These are phyloP conservation scores for Podabrus alpinus DNA, from an alignment of 2,888 invertebrate genomes.

Conservation along the genomic window DNA sequence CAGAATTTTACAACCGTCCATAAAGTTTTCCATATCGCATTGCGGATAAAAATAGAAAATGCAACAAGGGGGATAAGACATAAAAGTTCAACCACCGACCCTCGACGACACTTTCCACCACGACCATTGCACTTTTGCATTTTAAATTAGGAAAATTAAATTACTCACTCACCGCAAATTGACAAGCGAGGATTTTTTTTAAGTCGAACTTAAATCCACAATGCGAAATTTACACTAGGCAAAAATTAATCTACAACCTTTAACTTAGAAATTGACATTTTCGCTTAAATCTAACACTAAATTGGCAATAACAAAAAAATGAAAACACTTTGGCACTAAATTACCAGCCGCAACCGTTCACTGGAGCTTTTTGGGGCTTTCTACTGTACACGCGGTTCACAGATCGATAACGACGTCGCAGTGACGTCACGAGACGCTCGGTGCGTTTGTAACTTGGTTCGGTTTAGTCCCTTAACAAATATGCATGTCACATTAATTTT, in stretches of 20 bases:
- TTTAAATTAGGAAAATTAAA: background rate
- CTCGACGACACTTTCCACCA: slow-evolving; percentile 15
- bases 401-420: slow-evolving; percentile 56
- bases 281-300: slow-evolving; percentile 7
- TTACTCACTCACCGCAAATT: slow-evolving; percentile 41
- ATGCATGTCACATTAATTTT: slow-evolving; percentile 20
- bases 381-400: slow-evolving; percentile 51
- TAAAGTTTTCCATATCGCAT: slow-evolving; percentile 36
- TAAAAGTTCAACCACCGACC: slow-evolving; percentile 25
- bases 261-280: slow-evolving; percentile 4
- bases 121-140: background rate
- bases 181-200: slow-evolving; percentile 40
- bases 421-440: slow-evolving; percentile 51
- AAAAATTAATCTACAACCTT: background rate
- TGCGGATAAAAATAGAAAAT: slow-evolving; percentile 41
- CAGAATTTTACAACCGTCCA: slow-evolving; percentile 19
- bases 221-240: background rate
- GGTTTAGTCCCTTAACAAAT: slow-evolving; percentile 26
- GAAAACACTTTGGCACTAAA: slow-evolving; percentile 32
- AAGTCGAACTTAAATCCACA: slow-evolving; percentile 10
- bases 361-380: slow-evolving; percentile 44
- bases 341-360: slow-evolving; percentile 35
- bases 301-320: slow-evolving; percentile 9
- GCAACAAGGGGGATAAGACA: slow-evolving; percentile 4
- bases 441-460: slow-evolving; percentile 17